phyloP scores from a whole-genome alignment of 2,888 invertebrate genomes.

The Dryomyza anilis region DNA sequence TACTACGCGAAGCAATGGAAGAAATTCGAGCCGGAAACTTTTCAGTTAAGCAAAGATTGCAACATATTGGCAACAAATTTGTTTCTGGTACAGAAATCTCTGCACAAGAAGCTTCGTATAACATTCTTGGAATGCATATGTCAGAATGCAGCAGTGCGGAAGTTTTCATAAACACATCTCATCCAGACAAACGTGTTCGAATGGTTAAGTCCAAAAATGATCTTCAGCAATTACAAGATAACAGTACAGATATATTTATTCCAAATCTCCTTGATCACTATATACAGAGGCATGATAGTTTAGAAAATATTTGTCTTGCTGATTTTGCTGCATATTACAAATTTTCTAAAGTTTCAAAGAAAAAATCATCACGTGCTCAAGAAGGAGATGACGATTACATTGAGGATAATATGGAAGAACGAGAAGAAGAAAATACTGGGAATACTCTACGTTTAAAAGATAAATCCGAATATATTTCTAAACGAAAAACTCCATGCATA shows the following conservation, averaged over 20 bases:
- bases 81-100: slow-evolving; percentile 18
- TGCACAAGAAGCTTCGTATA: slow-evolving; percentile 20
- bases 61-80: slow-evolving; percentile 23
- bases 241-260: slow-evolving; percentile 24
- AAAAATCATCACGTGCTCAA: neutral
- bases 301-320: slow-evolving; percentile 15
- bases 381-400: neutral
- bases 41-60: slow-evolving; percentile 27
- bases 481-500: too few relatives aligned
- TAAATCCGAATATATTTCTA: too few relatives aligned
- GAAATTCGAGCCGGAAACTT: slow-evolving; percentile 28
- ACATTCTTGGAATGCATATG: slow-evolving; percentile 17
- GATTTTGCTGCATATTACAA: slow-evolving; percentile 16
- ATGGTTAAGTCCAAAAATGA: slow-evolving; percentile 19
- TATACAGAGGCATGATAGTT: slow-evolving; percentile 1
- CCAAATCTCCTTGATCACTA: slow-evolving; percentile 27
- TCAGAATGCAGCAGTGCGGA: slow-evolving; percentile 21
- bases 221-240: slow-evolving; percentile 13
- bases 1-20: slow-evolving; percentile 15
- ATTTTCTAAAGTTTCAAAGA: neutral
- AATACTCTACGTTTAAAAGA: neutral
- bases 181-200: slow-evolving; percentile 24
- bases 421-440: too few relatives aligned
- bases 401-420: neutral
- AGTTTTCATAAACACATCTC: slow-evolving; percentile 25